phyloP scores from a whole-genome alignment of 2,888 invertebrate species.

The Hyles lineata region DNA sequence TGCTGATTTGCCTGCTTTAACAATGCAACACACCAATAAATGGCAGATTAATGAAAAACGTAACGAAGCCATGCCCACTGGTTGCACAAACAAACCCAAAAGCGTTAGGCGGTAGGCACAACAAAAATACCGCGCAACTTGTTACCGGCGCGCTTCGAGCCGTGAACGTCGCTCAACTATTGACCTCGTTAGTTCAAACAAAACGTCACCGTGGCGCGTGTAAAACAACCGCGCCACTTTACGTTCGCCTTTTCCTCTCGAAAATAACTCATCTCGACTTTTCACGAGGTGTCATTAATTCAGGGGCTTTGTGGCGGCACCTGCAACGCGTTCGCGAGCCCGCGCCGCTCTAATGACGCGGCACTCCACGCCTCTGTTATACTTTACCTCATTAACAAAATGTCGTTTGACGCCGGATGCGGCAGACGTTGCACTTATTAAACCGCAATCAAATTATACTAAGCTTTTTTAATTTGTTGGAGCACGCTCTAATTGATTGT shows the following conservation, averaged over 20 bases:
- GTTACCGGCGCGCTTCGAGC: constrained; percentile 60
- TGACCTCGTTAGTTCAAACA: constrained; percentile 83
- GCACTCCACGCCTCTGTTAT: constrained; percentile 61
- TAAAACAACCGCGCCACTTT: constrained; percentile 79
- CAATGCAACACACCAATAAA: no score
- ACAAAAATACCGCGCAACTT: constrained; percentile 48
- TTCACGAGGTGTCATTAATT: constrained; percentile 83
- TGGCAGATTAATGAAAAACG: not conserved
- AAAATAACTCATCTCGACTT: constrained; percentile 83
- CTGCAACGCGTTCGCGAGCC: constrained; percentile 47
- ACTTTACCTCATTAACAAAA: constrained; percentile 80
- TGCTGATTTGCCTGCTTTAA: no score
- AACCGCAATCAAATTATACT: constrained; percentile 48
- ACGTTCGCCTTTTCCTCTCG: constrained; percentile 83
- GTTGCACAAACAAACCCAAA: constrained; percentile 1
- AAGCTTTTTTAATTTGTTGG: constrained; percentile 45
- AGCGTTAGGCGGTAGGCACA: constrained; percentile 20
- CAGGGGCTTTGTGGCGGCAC: constrained; percentile 62
- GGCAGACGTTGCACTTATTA: constrained; percentile 37
- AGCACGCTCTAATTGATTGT: constrained; percentile 31
- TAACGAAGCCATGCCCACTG: not conserved
- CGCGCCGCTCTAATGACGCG: constrained; percentile 65
- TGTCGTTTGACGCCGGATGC: constrained; percentile 39
- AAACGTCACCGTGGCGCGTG: constrained; percentile 67
- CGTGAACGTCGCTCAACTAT: constrained; percentile 70